Percentiles rank a stretch among this genome's conserved stretches.
These are phyloP conservation scores for Tromatobia lineatoria DNA, from an alignment of 2,888 invertebrate species.

Conservation along the genomic window DNA sequence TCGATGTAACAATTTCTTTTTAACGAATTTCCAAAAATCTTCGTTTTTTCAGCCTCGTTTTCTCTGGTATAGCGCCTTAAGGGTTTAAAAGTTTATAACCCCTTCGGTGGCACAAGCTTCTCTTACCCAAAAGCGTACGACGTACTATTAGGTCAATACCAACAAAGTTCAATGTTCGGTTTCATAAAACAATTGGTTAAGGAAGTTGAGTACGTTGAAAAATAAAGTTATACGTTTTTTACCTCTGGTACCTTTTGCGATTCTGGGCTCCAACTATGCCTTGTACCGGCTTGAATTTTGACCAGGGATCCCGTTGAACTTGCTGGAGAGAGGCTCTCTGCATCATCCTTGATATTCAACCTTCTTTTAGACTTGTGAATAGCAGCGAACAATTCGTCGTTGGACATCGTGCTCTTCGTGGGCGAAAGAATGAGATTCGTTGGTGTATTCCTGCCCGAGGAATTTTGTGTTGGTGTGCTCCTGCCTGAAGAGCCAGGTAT, in stretches of 20 bases:
- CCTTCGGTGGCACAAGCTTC: too few relatives aligned
- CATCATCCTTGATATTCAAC: conserved; percentile 89
- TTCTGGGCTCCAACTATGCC: conserved; percentile 89
- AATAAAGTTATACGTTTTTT: conserved; percentile 19
- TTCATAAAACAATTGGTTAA: neutral
- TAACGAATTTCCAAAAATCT: too few relatives aligned
- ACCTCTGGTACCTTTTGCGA: conserved; percentile 80
- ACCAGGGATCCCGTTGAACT: conserved; percentile 86
- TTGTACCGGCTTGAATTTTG: conserved; percentile 85
- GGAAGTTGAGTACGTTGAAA: neutral
- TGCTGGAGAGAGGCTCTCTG: conserved; percentile 84
- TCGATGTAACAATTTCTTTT: too few relatives aligned
- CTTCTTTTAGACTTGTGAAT: conserved; percentile 92
- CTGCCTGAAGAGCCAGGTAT: conserved; percentile 63
- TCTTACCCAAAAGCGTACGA: too few relatives aligned
- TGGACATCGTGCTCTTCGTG: conserved; percentile 91
- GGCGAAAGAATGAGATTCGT: conserved; percentile 86
- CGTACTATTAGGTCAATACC: too few relatives aligned
- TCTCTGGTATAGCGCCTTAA: too few relatives aligned
- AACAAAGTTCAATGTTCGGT: too few relatives aligned
- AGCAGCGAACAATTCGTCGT: conserved; percentile 91
- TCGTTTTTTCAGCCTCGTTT: too few relatives aligned
- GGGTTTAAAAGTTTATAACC: too few relatives aligned
- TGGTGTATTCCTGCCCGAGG: conserved; percentile 78
- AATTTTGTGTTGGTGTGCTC: conserved; percentile 71